Evolutionary conservation across 1,140 invertebrate species (phyloP), one percentile per base, ranked within the genome.

Genomic region (Aphis craccivora): DNA sequence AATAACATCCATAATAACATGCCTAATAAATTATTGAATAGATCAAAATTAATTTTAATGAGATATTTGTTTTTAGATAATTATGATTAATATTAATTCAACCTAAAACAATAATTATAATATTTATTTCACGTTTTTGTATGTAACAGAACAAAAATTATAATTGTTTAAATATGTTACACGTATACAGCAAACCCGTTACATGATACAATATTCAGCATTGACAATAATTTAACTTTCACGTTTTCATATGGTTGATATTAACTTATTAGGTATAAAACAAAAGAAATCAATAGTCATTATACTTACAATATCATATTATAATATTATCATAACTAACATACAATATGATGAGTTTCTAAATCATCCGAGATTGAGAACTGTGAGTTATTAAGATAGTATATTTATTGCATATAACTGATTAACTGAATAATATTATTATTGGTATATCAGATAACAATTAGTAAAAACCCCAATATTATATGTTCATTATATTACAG

Each of bases 281-380:
- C 88, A 90, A 90, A 90, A 60, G 88, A 60, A 90, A 90, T 60
- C 35, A 25, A 90, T 90, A 60, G 88, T 90, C 88, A 90, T 88
- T 88, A 51, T 30, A 51, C 43, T 35, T 25, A 84, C 30, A 37
- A 14, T 90, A 60, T 51, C 45, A 45, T 48, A 7, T 53, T 37
- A 88, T 51, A n/a, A 88, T 48, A 23, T 43, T 43, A 86, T 87
- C 9, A 30, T 67, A 67, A 67, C n/a, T 51, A 88, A 20, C 25
- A 90, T 23, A 60, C 53, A 55, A 37, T 90, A 90, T 90, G 37
- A 60, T 60, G 22, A 60, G 60, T 90, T 90, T 90, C 88, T 90
- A 90, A 90, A 90, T 60, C 37, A 37, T 90, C 23, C 6, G 6
- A 55, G 53, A 55, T 55, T 11, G 14, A 87, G 23, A 90, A 55